Evolutionary conservation across 1,140 invertebrate genomes (phyloP).

Genomic region (Zaprionus inermis): DNA sequence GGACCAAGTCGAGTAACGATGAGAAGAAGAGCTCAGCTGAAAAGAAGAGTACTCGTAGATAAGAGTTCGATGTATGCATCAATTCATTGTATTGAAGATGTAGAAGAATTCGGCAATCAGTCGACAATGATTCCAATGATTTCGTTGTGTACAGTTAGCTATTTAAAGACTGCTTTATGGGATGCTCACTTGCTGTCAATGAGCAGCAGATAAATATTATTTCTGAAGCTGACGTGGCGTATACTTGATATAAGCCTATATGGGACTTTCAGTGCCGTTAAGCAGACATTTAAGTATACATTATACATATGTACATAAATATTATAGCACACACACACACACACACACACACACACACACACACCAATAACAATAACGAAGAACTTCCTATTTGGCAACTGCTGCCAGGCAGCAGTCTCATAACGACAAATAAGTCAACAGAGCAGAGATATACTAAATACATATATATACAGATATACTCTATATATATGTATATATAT

Average conservation of each 20-base stretch:
- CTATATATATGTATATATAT: no score
- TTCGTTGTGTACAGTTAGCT: neutral
- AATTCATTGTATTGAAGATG: neutral
- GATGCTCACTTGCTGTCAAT: neutral
- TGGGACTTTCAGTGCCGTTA: slow-evolving; percentile 27
- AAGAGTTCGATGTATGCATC: neutral
- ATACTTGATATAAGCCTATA: slow-evolving; percentile 1
- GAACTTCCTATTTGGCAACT: slow-evolving; percentile 35
- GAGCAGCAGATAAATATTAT: neutral
- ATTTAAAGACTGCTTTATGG: neutral
- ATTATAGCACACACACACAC: slow-evolving; percentile 38
- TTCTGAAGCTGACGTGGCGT: neutral
- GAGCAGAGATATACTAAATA: neutral
- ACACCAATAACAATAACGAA: slow-evolving; percentile 4
- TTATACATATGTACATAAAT: slow-evolving; percentile 55
- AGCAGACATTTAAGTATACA: slow-evolving; percentile 35
- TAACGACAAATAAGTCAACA: slow-evolving; percentile 66
- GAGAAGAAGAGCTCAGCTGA: neutral
- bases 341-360: slow-evolving; percentile 6
- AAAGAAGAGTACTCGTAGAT: neutral
- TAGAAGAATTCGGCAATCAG: neutral
- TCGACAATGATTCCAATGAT: neutral
- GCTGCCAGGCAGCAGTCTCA: slow-evolving; percentile 54
- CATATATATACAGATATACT: neutral
- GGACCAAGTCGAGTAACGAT: neutral